phyloP scores from a whole-genome alignment of 1,140 invertebrate species.

The Drosophila littoralis region DNA sequence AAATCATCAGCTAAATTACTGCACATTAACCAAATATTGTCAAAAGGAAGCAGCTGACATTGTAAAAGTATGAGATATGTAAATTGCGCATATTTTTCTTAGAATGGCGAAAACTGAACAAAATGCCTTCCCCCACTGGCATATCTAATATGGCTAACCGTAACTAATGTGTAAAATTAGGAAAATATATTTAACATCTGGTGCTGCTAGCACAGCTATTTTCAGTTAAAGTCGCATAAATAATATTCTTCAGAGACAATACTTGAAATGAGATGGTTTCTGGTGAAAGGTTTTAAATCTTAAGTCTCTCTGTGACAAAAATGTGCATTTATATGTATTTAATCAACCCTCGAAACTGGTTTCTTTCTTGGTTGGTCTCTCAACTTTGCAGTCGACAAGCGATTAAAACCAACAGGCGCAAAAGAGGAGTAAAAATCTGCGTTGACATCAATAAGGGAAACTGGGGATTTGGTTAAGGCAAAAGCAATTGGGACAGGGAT shows the following conservation, averaged over 20 bases:
- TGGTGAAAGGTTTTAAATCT: slow-evolving; percentile 48
- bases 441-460: slow-evolving; percentile 6
- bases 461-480: slow-evolving; percentile 10
- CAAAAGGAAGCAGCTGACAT: slow-evolving; percentile 4
- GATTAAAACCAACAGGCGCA: slow-evolving; percentile 19
- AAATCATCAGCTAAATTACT: slow-evolving; percentile 69
- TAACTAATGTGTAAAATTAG: slow-evolving; percentile 70
- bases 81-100: slow-evolving; percentile 64
- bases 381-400: slow-evolving; percentile 15
- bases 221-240: slow-evolving; percentile 50
- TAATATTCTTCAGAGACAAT: slow-evolving; percentile 28
- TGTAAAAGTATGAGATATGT: slow-evolving; percentile 29
- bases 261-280: slow-evolving; percentile 23
- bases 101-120: background rate
- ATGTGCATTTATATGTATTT: slow-evolving; percentile 36
- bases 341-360: slow-evolving; percentile 53
- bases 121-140: background rate
- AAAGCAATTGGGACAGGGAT: slow-evolving; percentile 22
- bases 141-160: slow-evolving; percentile 2
- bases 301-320: slow-evolving; percentile 28
- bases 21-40: slow-evolving; percentile 29
- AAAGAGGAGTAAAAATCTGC: background rate
- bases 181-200: slow-evolving; percentile 17
- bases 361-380: background rate
- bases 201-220: slow-evolving; percentile 36